phyloP scores from a whole-genome alignment of 2,113 vertebrate species.

The Antigone vipio region DNA sequence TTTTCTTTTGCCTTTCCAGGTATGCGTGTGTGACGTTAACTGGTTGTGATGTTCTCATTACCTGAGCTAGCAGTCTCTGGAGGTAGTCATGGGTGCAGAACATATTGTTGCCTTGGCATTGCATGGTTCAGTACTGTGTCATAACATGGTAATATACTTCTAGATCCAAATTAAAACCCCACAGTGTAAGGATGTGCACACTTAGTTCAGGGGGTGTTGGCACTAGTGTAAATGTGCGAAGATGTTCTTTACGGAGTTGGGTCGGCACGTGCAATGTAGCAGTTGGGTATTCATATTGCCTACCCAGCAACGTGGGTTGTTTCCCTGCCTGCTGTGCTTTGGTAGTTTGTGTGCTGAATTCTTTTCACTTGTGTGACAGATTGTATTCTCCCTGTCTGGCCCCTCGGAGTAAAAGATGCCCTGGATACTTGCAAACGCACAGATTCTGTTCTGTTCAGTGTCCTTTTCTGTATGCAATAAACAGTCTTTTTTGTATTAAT shows the following conservation, averaged over 20 bases:
- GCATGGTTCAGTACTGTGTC: background rate
- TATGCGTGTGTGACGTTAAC: background rate
- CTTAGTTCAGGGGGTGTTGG: background rate
- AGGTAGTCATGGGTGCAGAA: background rate
- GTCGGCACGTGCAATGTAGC: accelerated
- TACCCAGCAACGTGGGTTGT: accelerated
- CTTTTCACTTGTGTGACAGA: background rate
- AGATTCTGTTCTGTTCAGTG: background rate
- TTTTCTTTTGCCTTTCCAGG: background rate
- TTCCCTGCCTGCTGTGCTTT: background rate
- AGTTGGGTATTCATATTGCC: accelerated
- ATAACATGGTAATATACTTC: background rate
- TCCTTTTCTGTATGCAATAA: background rate
- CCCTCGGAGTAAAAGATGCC: background rate
- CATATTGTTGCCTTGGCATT: background rate
- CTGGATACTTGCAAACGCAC: background rate
- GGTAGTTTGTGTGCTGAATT: background rate
- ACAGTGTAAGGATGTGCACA: accelerated
- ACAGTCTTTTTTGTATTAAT: background rate
- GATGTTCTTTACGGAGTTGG: background rate
- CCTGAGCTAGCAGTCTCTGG: background rate
- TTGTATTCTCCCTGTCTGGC: background rate
- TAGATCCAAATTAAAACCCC: background rate
- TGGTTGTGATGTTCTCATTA: background rate
- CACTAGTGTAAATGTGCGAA: background rate